Evolutionary conservation across 2,113 vertebrate genomes (phyloP).

Genomic region (Ellobius talpinus): DNA sequence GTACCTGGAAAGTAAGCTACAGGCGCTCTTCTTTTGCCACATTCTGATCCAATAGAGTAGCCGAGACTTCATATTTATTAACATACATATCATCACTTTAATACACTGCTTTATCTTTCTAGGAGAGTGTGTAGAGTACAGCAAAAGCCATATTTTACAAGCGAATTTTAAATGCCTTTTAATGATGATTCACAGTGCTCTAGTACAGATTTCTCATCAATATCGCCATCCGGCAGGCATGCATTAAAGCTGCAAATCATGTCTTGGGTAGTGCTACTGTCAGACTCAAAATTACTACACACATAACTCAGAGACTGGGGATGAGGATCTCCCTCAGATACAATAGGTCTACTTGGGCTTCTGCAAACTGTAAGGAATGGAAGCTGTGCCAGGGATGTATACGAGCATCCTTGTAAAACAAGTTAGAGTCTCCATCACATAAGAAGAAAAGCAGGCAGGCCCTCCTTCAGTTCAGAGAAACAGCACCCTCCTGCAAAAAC

Average conservation of each 20-base stretch:
- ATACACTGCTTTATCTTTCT: slow-evolving; percentile 80
- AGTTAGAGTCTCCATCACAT: background rate
- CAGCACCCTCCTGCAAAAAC: background rate
- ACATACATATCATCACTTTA: slow-evolving; percentile 83
- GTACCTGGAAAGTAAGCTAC: background rate
- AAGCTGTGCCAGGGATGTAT: slow-evolving; percentile 24
- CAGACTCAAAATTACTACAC: slow-evolving; percentile 64
- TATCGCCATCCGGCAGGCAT: slow-evolving; percentile 74
- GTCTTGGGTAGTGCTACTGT: slow-evolving; percentile 69
- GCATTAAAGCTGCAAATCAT: slow-evolving; percentile 75
- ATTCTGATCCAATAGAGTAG: slow-evolving; percentile 79
- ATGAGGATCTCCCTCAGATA: slow-evolving; percentile 71
- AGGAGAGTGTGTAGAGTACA: slow-evolving; percentile 66
- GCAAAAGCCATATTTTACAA: slow-evolving; percentile 72
- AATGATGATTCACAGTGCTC: slow-evolving; percentile 80
- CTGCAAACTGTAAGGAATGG: slow-evolving; percentile 65
- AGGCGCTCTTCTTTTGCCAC: slow-evolving; percentile 69
- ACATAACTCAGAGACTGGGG: slow-evolving; percentile 68
- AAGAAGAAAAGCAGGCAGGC: slow-evolving; percentile 2
- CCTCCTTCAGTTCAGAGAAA: slow-evolving; percentile 63
- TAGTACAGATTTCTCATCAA: slow-evolving; percentile 80
- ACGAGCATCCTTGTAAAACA: background rate
- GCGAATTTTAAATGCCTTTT: slow-evolving; percentile 83
- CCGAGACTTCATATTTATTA: slow-evolving; percentile 84
- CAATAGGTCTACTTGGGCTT: slow-evolving; percentile 3